Evolutionary conservation across 2,888 invertebrate genomes (phyloP), one percentile per base, ranked within the genome.

Genomic region (Drosophila putrida): DNA sequence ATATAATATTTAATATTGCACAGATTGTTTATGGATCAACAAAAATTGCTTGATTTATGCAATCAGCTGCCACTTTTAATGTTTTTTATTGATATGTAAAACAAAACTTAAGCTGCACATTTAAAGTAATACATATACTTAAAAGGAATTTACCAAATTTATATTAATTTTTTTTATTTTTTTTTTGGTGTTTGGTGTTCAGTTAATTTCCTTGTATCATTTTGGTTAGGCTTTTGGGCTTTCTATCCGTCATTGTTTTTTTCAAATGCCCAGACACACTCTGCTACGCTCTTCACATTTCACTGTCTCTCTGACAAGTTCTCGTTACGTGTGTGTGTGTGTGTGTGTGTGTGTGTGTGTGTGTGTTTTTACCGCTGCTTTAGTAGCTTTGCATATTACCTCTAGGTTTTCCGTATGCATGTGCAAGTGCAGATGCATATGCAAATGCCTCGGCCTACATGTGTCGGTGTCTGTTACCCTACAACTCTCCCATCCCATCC

Each of bases 361-460:
- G 38, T 54, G 39, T 59, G 55, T 64, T 49, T 44, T 41, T 50
- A 33, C 50, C 36, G 54, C 25, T 59, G 54, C 63, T 53, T 55
- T 57, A 49, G 75, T 68, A 60, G 82, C 71, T 71, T 72, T 79
- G 80, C 82, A 87, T 80, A 82, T 84, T 84, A 76, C 69, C 86
- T 80, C 43, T 66, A 73, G 83, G 65, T 75, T 67, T 78, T 66
- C 68, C 57, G 60, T 58, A 75, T 71, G 72, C 43, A 51, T 46
- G 55, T 70, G 57, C 43, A 51, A 43, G 55, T 70, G 57, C 55
- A 60, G 65, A 61, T 78, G 75, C 81, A 83, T 86, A 88, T 86
- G 86, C 89, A 86, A 86, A 88, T 83, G 81, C 66, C 67, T 55
- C 82, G 83, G 82, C 82, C 82, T 82, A 82, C 88, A 82, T 82